Base-by-base conservation (phyloP, 2,797 vertebrate genomes). In the Peromyscus aztecus region DNA sequence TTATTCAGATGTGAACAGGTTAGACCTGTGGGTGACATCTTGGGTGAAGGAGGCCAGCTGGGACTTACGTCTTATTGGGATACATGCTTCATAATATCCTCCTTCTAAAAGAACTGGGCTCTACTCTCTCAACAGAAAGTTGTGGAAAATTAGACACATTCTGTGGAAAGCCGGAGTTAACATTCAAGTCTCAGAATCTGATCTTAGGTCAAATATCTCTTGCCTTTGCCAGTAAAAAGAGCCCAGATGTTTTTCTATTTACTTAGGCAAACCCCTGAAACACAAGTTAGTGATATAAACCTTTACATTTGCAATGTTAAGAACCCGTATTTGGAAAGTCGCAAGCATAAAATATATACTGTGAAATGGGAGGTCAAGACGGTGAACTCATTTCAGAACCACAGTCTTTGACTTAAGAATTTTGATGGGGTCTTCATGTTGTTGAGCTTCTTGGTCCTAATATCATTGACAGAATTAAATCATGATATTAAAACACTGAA, bases 391-490 rank as follows among this genome's bases (percentile, higher is more conserved):
- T 98, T 98, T 97, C 97, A 98, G 97, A 98, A 91, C 97, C 94
- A 94, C 82, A 91, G 90, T 97, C 98, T 95, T 92, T 12, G 57
- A 94, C 96, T 96, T 90, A 90, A 98, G 98, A 98, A 98, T 98
- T 98, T 98, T 96, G 97, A 98, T 98, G 97, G 98, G 98, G 97
- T 97, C 98, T 98, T 97, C 67, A 24, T 81, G 93, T 98, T 98
- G 98, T 98, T 98, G 98, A 98, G 98, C 98, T 98, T 98, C 98
- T 98, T 98, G 97, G 97, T 98, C 97, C 97, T 98, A 97, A 98
- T 98, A 98, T 98, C 98, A 98, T 98, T 98, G 98, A 98, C 97
- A 98, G 98, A 98, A 99, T 99, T 99, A 98, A 99, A 99, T 98
- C 98, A 98, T 98, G 98, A 98, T 97, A 98, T 98, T 98, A 98